phyloP scores from a whole-genome alignment of 2,113 vertebrate genomes.

The Podarcis raffonei region DNA sequence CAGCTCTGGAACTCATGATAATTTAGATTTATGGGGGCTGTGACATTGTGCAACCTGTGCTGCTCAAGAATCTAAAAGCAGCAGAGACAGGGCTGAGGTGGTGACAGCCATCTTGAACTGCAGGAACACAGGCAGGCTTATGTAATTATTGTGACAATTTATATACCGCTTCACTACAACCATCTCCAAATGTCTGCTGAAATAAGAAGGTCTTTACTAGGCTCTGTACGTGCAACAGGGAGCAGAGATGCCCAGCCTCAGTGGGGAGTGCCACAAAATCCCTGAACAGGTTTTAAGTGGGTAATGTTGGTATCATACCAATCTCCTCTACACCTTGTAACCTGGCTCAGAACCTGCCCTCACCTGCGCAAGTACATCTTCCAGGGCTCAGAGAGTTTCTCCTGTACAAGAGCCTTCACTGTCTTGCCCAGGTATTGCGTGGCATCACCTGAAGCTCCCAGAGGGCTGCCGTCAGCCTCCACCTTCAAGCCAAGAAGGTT shows the following conservation, averaged over 20 bases:
- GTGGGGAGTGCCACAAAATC: no score
- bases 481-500: conserved; percentile 87
- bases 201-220: no score
- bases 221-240: no score
- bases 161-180: no score
- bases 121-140: no score
- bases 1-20: background rate
- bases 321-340: background rate
- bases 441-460: conserved; percentile 74
- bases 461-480: conserved; percentile 83
- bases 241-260: no score
- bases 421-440: conserved; percentile 87
- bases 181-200: no score
- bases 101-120: background rate
- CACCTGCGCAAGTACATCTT: conserved; percentile 96
- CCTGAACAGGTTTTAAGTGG: background rate
- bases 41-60: background rate
- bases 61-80: no score
- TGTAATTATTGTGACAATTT: no score
- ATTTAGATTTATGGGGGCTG: no score
- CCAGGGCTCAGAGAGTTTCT: conserved; percentile 91
- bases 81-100: background rate
- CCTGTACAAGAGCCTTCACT: conserved; percentile 85
- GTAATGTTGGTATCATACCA: no score
- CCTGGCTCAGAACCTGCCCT: conserved; percentile 1